A percentile compares a stretch with the other conserved stretches of the same genome.
These are phyloP conservation scores for Montipora foliosa DNA, from an alignment of 64 coral and sea anemone species.

Conservation along the genomic window DNA sequence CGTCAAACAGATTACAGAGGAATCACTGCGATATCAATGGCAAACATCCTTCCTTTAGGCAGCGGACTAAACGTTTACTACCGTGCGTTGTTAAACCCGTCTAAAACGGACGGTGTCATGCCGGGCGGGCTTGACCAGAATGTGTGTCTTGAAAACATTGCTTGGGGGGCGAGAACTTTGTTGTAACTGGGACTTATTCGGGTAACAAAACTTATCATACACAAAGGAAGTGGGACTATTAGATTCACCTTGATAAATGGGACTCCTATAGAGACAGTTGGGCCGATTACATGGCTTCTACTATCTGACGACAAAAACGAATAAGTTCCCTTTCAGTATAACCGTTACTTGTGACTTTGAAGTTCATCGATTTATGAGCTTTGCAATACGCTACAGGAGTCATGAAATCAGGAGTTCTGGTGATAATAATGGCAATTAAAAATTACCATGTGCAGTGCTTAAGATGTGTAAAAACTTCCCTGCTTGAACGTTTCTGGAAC, in stretches of 20 bases:
- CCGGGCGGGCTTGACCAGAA: slow-evolving; percentile 55
- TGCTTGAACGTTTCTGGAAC: neutral
- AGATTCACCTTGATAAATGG: slow-evolving; percentile 67
- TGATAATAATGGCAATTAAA: slow-evolving; percentile 60
- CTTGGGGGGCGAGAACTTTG: slow-evolving; percentile 59
- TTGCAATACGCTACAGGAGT: slow-evolving; percentile 74
- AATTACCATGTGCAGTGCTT: slow-evolving; percentile 72
- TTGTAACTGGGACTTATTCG: slow-evolving; percentile 66
- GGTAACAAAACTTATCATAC: slow-evolving; percentile 61
- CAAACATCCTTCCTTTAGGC: neutral
- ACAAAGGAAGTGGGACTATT: slow-evolving; percentile 69
- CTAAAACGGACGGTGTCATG: slow-evolving; percentile 35
- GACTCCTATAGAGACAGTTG: slow-evolving; percentile 45
- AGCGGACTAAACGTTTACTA: neutral
- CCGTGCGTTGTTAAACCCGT: slow-evolving; percentile 32
- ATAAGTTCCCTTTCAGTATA: slow-evolving; percentile 73
- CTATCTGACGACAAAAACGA: slow-evolving; percentile 45
- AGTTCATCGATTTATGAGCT: slow-evolving; percentile 14
- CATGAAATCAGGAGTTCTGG: slow-evolving; percentile 68
- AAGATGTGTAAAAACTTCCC: neutral
- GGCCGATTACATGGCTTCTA: slow-evolving; percentile 70
- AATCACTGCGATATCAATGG: slow-evolving; percentile 1
- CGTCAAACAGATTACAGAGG: neutral
- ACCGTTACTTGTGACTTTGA: slow-evolving; percentile 47
- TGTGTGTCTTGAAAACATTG: slow-evolving; percentile 68